Conservation (phyloP, 2,797 vertebrate species). For the Malurus splendens region DNA sequence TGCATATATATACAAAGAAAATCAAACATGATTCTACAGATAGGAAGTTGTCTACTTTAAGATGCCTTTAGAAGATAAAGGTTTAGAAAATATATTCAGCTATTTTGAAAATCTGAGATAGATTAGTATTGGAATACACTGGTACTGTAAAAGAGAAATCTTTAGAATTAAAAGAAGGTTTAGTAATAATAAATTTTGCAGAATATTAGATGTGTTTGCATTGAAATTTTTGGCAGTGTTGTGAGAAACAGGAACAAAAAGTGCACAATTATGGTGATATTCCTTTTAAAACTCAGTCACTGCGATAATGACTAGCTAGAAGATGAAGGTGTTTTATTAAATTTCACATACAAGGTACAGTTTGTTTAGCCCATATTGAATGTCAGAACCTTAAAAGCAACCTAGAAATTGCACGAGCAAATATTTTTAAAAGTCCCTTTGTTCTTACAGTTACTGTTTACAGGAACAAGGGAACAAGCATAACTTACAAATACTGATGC, state of each 20-base stretch:
- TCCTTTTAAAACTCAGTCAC: constrained; percentile 48
- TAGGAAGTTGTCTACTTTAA: constrained; percentile 59
- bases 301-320: constrained; percentile 41
- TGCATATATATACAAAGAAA: constrained; percentile 58
- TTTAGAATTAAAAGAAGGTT: constrained; percentile 53
- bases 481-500: constrained; percentile 3
- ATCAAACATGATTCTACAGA: constrained; percentile 38
- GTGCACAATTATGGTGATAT: constrained; percentile 37
- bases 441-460: neutral
- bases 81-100: constrained; percentile 53
- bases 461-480: neutral
- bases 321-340: constrained; percentile 41
- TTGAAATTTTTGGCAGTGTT: constrained; percentile 34
- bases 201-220: constrained; percentile 50
- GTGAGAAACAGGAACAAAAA: constrained; percentile 35
- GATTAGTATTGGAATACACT: constrained; percentile 59
- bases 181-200: constrained; percentile 42
- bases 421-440: neutral
- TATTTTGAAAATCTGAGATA: constrained; percentile 50
- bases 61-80: constrained; percentile 66
- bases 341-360: constrained; percentile 29
- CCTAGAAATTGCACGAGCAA: constrained; percentile 5
- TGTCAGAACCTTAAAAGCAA: neutral
- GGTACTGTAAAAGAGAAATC: constrained; percentile 31
- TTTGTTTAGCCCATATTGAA: constrained; percentile 17